phyloP scores from a whole-genome alignment of 2,113 vertebrate genomes.

The Aegypius monachus region DNA sequence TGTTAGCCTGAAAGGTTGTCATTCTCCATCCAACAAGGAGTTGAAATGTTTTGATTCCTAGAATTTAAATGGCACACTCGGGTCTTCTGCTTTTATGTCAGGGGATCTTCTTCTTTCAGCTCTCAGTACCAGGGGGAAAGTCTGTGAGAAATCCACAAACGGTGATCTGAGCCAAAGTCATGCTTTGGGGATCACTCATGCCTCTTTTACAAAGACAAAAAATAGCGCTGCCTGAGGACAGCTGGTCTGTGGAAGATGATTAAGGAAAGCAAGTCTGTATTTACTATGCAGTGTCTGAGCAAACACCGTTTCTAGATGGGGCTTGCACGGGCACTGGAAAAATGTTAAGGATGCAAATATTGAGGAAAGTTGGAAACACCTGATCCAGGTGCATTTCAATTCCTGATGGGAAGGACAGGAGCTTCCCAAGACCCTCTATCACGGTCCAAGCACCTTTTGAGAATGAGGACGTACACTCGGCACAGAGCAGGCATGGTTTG shows the following conservation, averaged over 20 bases:
- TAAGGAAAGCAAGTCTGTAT: background rate
- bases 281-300: background rate
- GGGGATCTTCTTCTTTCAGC: background rate
- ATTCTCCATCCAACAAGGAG: background rate
- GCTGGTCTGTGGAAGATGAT: background rate
- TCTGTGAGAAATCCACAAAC: background rate
- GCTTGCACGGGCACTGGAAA: background rate
- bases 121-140: background rate
- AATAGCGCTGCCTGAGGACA: background rate
- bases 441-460: background rate
- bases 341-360: background rate
- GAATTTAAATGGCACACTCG: background rate
- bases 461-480: background rate
- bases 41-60: background rate
- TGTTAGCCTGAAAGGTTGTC: background rate
- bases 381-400: background rate
- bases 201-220: background rate
- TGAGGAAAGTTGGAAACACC: background rate
- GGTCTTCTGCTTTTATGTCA: background rate
- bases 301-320: background rate
- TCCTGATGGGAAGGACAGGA: background rate
- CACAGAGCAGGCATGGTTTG: background rate
- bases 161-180: background rate
- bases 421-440: background rate
- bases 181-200: background rate